Base-by-base conservation (phyloP, 92 coral and sea anemone genomes). In the Heliopora coerulea region DNA sequence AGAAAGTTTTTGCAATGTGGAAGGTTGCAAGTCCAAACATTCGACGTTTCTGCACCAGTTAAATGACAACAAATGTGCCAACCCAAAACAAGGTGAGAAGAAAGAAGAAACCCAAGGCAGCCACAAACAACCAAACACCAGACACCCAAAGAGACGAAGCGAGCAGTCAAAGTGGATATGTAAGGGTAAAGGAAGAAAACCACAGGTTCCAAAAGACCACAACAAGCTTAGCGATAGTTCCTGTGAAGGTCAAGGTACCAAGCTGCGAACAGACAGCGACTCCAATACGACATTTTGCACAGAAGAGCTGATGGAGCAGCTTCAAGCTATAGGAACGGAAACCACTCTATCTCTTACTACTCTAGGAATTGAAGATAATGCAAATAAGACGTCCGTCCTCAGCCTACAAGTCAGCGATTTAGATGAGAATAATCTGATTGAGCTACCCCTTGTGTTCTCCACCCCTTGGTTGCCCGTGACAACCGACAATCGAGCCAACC, bases 201-300 rank as follows among this genome's bases (percentile, higher is more conserved):
- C 41, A 12, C 75, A 6, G 24, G 18, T 25, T 39, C 19, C 78
- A 50, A 19, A 30, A 42, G 56, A 8, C 60, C n/a, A 40, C 13
- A 7, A 34, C 49, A 1, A 54, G 81, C n/a, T 57, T 82, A 27
- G 77, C 77, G 28, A 27, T 74, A 26, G 80, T 74, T 34, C 78
- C 85, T 18, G 90, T 89, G 40, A 86, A 80, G 29, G 89, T 80
- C 1, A 73, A 62, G 59, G 89, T 78, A 23, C 64, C 54, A 21
- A 89, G 88, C 33, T 56, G 65, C 48, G 48, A 70, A 30, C 66
- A 42, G 91, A 84, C 37, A 72, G 82, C 23, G 90, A 90, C 24
- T 89, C 91, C 19, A 89, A 86, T 35, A 81, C 87, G 9, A 69
- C 89, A 7, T 89, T 89, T 65, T 89, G 88, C 65, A 70, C 81